Evolutionary conservation across 2,888 invertebrate species (phyloP).

Genomic region (Plagodis pulveraria): DNA sequence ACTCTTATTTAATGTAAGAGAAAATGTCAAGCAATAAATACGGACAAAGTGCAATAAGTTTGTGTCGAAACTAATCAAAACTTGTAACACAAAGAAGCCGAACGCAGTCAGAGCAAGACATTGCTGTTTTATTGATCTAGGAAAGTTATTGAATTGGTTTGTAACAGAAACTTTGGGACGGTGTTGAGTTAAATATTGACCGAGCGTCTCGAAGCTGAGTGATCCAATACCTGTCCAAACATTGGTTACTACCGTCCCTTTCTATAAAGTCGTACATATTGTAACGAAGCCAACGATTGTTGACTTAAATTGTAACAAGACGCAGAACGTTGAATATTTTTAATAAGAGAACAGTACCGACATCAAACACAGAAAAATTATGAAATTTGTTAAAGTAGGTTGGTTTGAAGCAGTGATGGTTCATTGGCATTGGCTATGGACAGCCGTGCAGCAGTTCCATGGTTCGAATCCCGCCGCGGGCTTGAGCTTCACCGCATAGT

Average conservation of each 20-base stretch:
- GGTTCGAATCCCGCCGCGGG: too few species aligned
- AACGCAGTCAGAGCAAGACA: conserved; percentile 63
- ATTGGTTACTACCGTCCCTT: conserved; percentile 19
- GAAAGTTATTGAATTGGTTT: conserved; percentile 63
- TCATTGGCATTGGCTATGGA: too few species aligned
- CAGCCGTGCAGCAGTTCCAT: too few species aligned
- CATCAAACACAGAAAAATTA: too few species aligned
- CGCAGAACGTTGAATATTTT: conserved; percentile 7
- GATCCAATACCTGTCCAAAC: conserved; percentile 34
- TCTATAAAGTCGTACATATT: conserved; percentile 21
- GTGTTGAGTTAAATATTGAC: conserved; percentile 58
- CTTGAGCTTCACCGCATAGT: too few species aligned
- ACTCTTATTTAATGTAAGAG: background rate
- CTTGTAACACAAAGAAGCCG: conserved; percentile 63
- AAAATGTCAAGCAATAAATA: conserved; percentile 35
- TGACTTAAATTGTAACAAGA: conserved; percentile 14
- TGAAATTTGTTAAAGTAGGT: too few species aligned
- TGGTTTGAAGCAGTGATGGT: too few species aligned
- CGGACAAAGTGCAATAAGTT: conserved; percentile 48
- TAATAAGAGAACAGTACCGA: too few species aligned
- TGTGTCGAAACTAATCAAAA: conserved; percentile 71
- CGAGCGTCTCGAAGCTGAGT: conserved; percentile 37
- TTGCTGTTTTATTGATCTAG: conserved; percentile 67
- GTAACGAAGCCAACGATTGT: conserved; percentile 10
- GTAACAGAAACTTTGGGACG: conserved; percentile 56